Conservation (phyloP, 1,140 invertebrate genomes). For the Acyrthosiphon pisum region DNA sequence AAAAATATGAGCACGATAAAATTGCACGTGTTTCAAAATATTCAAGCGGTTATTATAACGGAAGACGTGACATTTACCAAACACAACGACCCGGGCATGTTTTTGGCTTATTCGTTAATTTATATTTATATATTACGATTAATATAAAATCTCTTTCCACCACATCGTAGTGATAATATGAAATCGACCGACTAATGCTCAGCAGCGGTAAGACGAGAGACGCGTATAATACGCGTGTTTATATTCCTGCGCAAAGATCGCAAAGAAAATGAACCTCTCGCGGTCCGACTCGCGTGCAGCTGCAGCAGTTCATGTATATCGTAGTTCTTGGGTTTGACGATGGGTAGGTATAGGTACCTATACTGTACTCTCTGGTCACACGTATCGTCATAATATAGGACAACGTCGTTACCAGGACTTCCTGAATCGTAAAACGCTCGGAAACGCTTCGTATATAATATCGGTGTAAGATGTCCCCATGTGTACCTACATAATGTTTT, state of each 20-base stretch:
- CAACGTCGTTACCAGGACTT: background rate
- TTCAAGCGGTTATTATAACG: background rate
- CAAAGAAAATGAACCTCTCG: background rate
- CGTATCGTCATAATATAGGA: background rate
- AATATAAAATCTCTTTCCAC: background rate
- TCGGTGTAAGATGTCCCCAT: background rate
- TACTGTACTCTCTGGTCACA: background rate
- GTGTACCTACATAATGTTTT: too few relatives aligned
- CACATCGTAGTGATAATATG: background rate
- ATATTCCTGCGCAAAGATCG: too few relatives aligned
- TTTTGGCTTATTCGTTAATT: background rate
- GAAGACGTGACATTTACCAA: background rate
- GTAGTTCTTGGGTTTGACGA: background rate
- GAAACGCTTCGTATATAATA: background rate
- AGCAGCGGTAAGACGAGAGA: background rate
- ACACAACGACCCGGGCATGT: constrained; percentile 25
- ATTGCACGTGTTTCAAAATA: too few relatives aligned
- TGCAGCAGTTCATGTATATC: too few relatives aligned
- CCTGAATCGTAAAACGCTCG: constrained; percentile 17
- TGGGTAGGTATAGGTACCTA: too few relatives aligned
- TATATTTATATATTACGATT: background rate
- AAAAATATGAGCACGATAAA: background rate
- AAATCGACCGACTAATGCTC: too few relatives aligned
- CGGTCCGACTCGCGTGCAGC: background rate
- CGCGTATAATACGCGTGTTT: background rate